Evolutionary conservation across 2,113 vertebrate genomes (phyloP).

Genomic region (Sander lucioperca): DNA sequence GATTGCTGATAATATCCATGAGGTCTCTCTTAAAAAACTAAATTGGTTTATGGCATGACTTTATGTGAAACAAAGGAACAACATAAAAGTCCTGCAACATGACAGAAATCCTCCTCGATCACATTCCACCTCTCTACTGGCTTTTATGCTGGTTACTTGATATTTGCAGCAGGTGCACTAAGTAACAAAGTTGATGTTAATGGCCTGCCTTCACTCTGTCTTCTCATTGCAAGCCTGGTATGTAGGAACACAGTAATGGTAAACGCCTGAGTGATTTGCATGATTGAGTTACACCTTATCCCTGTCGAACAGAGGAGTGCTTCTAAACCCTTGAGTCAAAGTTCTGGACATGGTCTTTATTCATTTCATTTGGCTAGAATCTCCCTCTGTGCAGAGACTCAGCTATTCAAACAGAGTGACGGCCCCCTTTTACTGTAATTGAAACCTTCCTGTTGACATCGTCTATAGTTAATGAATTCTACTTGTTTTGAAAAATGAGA

Average conservation of each 20-base stretch:
- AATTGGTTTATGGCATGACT: not conserved
- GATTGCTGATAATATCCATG: not conserved
- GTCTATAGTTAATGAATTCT: slow-evolving; percentile 35
- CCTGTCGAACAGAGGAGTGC: slow-evolving; percentile 50
- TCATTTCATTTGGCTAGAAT: slow-evolving; percentile 41
- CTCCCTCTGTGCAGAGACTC: slow-evolving; percentile 21
- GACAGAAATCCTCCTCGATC: slow-evolving; percentile 11
- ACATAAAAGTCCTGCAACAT: slow-evolving; percentile 15
- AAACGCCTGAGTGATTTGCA: slow-evolving; percentile 47
- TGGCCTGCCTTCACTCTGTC: slow-evolving; percentile 39
- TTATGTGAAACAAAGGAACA: slow-evolving; percentile 5
- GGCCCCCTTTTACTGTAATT: slow-evolving; percentile 17
- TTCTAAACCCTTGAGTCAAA: slow-evolving; percentile 33
- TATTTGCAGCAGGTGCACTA: slow-evolving; percentile 57
- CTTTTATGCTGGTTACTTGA: slow-evolving; percentile 61
- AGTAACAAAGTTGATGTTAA: slow-evolving; percentile 62
- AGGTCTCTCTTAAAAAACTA: not conserved
- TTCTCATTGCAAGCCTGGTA: slow-evolving; percentile 48
- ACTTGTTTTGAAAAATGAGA: slow-evolving; percentile 29
- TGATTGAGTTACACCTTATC: slow-evolving; percentile 66
- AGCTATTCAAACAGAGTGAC: slow-evolving; percentile 7
- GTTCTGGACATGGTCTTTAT: slow-evolving; percentile 45
- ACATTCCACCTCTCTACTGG: slow-evolving; percentile 51
- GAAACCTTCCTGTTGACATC: slow-evolving; percentile 22
- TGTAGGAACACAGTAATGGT: slow-evolving; percentile 58